Conservation (phyloP, 2,113 vertebrate species). For the Pygoscelis antarcticus region DNA sequence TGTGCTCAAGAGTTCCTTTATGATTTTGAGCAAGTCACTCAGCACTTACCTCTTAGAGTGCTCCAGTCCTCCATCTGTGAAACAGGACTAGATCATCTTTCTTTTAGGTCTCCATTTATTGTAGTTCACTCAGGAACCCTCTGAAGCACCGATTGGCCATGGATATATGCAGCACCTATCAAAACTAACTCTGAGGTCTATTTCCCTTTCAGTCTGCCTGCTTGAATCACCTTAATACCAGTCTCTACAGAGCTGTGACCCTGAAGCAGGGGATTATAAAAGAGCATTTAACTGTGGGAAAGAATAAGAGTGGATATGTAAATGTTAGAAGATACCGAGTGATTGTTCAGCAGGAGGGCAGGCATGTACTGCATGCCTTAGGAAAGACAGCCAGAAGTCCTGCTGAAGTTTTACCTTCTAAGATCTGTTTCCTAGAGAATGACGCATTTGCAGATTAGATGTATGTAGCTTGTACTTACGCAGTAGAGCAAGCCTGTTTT, state of each 20-base stretch:
- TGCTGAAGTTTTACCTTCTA: neutral
- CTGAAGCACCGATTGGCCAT: neutral
- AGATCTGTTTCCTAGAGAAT: neutral
- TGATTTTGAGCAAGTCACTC: neutral
- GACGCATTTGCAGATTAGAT: neutral
- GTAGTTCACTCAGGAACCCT: neutral
- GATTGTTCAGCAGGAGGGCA: neutral
- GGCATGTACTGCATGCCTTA: neutral
- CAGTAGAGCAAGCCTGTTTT: neutral
- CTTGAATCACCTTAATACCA: neutral
- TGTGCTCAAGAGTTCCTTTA: neutral
- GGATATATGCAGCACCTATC: neutral
- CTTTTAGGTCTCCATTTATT: neutral
- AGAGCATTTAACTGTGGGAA: neutral
- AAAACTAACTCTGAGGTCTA: conserved; percentile 8
- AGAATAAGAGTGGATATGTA: neutral
- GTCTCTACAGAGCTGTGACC: neutral
- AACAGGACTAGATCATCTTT: neutral
- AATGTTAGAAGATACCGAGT: neutral
- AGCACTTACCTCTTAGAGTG: neutral
- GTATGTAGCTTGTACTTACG: neutral
- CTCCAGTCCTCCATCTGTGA: neutral
- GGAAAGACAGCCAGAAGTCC: neutral
- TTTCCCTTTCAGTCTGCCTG: neutral
- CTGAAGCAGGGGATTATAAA: neutral